Evolutionary conservation across 2,888 invertebrate species (phyloP), one percentile per base, ranked within the genome.

Genomic region (Drosophila parthenogenetica): DNA sequence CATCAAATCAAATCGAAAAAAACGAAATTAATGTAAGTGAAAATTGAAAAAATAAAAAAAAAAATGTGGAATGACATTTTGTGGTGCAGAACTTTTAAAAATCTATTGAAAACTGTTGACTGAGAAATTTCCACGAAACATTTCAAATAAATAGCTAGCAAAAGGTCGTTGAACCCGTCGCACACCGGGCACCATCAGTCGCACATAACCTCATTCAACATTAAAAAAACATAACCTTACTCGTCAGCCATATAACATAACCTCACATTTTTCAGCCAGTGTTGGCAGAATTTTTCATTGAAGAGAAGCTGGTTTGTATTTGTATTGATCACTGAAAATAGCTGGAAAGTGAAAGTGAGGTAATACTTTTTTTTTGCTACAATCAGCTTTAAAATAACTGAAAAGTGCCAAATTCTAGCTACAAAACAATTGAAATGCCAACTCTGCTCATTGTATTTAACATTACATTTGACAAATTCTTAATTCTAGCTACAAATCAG

Each of bases 11-110:
- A 37, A 25, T 46, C 14, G n/a, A n/a, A 61, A 19, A 14, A 49
- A 17, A 22, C 3, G 16, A 29, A 32, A 37, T 35, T 54, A 55
- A 59, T 58, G 49, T 40, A 42, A 59, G 50, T 71, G 60, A 46
- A 66, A 40, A 46, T 22, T 17, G 14, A 50, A 60, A 67, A 49
- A 48, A 29, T 32, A 57, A 49, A 45, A 50, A 13, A 10, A 29
- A 29, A 8, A 22, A 22, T 22, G 22, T 22, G 29, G 29, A 29
- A 29, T 29, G 29, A 42, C 25, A 25, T 16, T 50, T 14, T 19
- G 22, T n/a, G 29, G 5, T 13, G 19, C 14, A 14, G 1, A 50
- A 37, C 37, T 25, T 50, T 51, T 14, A 25, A 39, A 51, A 53
- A 53, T 40, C 51, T 25, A 51, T 40, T 43, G 17, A 17, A 32